Conservation (phyloP, 2,888 invertebrate genomes). For the Lasioglossum figueresi region DNA sequence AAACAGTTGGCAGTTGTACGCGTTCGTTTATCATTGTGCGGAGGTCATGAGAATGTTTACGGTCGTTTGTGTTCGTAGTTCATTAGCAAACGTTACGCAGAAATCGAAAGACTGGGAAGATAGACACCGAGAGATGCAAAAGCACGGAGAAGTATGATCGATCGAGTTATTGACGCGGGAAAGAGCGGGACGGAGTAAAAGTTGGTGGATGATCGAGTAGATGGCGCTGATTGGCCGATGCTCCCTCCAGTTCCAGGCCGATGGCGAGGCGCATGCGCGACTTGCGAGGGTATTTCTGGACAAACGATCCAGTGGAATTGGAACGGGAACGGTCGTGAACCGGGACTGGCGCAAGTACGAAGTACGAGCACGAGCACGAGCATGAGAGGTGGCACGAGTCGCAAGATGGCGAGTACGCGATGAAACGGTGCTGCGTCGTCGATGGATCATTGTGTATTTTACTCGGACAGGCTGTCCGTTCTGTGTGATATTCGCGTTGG, state of each 20-base stretch:
- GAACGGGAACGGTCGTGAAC: slow-evolving; percentile 54
- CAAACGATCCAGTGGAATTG: slow-evolving; percentile 59
- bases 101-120: neutral
- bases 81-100: neutral
- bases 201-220: neutral
- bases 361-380: slow-evolving; percentile 41
- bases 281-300: slow-evolving; percentile 30
- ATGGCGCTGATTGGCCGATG: slow-evolving; percentile 7
- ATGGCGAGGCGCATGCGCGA: slow-evolving; percentile 42
- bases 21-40: too few relatives aligned
- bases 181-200: neutral
- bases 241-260: slow-evolving; percentile 21
- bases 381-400: slow-evolving; percentile 60
- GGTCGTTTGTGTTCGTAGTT: neutral
- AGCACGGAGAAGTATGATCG: neutral
- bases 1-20: too few relatives aligned
- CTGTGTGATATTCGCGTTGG: slow-evolving; percentile 48
- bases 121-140: neutral
- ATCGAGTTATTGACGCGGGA: slow-evolving; percentile 6
- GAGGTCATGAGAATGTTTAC: neutral
- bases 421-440: slow-evolving; percentile 73
- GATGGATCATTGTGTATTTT: slow-evolving; percentile 59
- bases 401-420: slow-evolving; percentile 81
- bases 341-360: slow-evolving; percentile 45
- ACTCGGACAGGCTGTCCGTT: slow-evolving; percentile 49